phyloP scores from a whole-genome alignment of 2,113 vertebrate species.

The Pachypanchax playfairii region DNA sequence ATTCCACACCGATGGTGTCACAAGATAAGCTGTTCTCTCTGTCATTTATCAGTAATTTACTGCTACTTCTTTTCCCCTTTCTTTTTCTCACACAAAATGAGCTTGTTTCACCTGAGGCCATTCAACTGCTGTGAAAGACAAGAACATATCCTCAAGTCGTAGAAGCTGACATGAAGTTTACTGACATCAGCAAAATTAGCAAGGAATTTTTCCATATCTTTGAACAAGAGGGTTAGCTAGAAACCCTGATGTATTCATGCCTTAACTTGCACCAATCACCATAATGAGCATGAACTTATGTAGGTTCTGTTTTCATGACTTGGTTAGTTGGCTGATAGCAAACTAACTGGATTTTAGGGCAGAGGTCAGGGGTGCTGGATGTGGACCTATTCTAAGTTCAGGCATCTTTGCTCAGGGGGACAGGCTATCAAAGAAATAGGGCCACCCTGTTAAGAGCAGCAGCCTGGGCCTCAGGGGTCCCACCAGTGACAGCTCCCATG shows the following conservation, averaged over 20 bases:
- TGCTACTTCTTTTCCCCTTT: constrained; percentile 60
- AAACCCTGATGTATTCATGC: constrained; percentile 28
- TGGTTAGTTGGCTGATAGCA: constrained; percentile 44
- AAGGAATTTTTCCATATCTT: constrained; percentile 54
- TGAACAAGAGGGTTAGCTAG: constrained; percentile 21
- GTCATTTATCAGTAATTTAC: constrained; percentile 79
- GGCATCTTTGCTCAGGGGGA: constrained; percentile 57
- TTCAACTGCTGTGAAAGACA: constrained; percentile 49
- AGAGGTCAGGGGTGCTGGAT: constrained; percentile 54
- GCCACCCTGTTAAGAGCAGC: constrained; percentile 70
- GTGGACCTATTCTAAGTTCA: constrained; percentile 50
- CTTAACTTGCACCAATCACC: constrained; percentile 47
- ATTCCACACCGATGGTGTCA: constrained; percentile 81
- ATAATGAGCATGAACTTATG: constrained; percentile 34
- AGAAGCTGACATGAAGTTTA: constrained; percentile 43
- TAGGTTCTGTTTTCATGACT: constrained; percentile 50
- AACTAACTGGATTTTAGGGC: constrained; percentile 59
- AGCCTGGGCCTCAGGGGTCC: constrained; percentile 53
- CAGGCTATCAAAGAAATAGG: constrained; percentile 54
- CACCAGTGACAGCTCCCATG: constrained; percentile 71
- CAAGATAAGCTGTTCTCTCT: constrained; percentile 68
- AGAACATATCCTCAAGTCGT: constrained; percentile 42
- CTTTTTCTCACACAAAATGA: constrained; percentile 63
- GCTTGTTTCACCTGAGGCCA: constrained; percentile 62
- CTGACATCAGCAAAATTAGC: constrained; percentile 55